Evolutionary conservation across 2,113 vertebrate species (phyloP), one percentile per base, ranked within the genome.

Genomic region (Myotis lucifugus): DNA sequence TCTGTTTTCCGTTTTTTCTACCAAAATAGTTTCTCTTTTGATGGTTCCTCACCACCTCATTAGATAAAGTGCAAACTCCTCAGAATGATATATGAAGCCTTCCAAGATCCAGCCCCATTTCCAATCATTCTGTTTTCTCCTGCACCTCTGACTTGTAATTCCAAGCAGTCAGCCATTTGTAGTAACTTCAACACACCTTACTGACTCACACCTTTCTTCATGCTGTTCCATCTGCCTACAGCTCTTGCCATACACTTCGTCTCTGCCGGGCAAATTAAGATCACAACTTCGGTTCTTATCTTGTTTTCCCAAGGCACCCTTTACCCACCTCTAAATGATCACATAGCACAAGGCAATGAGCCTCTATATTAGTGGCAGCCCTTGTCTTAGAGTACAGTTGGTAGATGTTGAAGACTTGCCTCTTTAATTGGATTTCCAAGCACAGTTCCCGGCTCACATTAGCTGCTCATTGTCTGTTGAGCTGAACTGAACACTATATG

Each of bases 1-100:
- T 85, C 50, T 27, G 18, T 85, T 81, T 85, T 88, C 27, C 13
- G 52, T 84, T 95, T 87, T 84, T 84, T 48, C 19, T 86, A 72
- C 14, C 32, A 77, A 29, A 87, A 42, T 48, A 32, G 59, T 87
- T 70, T 85, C n/a, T 94, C 18, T 61, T 72, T 73, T 78, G 52
- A 42, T 70, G 3, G 29, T 59, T 67, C 14, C 25, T 37, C 1
- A 5, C 29, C 2, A n/a, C 59, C 32, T 85, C 52, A 61, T 88
- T 73, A 88, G 25, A 37, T 88, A 54, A 78, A 88, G 21, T 25
- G 6, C 14, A 59, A 17, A 0, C 27, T 61, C 17, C 8, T 90
- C 27, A 37, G 10, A 10, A 2, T n/a, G 50, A 14, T n/a, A 46
- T 48, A 52, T 23, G 29, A 64, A 52, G 32, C 25, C 23, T 0